Percentiles rank a stretch among this genome's conserved stretches.
phyloP scores from a whole-genome alignment of 2,113 vertebrate genomes.

The Paradoxurus hermaphroditus region DNA sequence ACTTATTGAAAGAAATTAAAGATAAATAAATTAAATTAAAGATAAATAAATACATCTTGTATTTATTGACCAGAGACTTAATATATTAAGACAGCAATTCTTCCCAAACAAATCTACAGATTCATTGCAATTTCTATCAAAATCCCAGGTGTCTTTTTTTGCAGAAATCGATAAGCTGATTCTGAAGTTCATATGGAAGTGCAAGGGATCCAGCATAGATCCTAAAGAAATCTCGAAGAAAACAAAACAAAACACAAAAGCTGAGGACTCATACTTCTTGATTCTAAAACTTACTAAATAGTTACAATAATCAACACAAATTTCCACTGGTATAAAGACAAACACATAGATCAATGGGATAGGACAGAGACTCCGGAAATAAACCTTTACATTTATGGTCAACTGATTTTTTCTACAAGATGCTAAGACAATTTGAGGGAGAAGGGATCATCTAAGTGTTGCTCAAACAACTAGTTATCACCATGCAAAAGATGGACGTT shows the following conservation, averaged over 20 bases:
- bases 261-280: background rate
- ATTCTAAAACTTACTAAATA: background rate
- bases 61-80: background rate
- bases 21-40: slow-evolving; percentile 13
- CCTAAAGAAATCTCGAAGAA: background rate
- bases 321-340: background rate
- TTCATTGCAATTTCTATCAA: background rate
- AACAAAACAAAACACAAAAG: background rate
- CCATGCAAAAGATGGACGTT: background rate
- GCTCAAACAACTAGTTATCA: background rate
- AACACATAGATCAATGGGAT: background rate
- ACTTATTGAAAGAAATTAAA: slow-evolving; percentile 14
- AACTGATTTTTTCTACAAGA: background rate
- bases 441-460: background rate
- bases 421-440: background rate
- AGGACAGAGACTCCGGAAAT: background rate
- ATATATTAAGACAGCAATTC: background rate
- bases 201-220: background rate
- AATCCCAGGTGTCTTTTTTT: background rate
- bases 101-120: background rate
- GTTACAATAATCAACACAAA: background rate
- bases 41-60: background rate
- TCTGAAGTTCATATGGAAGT: background rate
- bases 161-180: background rate
- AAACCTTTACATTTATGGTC: background rate